Evolutionary conservation across 1,140 invertebrate species (phyloP), one percentile per base, ranked within the genome.

Genomic region (Drosophila leontia): DNA sequence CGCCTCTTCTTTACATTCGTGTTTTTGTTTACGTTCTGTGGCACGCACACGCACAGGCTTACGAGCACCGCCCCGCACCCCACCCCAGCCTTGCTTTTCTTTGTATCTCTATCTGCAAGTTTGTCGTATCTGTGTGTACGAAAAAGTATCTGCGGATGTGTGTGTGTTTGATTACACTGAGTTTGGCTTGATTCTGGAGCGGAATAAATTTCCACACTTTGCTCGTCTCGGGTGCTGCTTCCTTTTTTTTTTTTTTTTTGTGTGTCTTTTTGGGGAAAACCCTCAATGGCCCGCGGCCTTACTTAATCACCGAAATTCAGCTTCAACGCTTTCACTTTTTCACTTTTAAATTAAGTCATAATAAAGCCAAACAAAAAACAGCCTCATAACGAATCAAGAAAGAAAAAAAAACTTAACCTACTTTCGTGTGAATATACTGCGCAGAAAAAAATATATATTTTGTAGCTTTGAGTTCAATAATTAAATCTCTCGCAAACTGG

Each of bases 341-440:
- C 84, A 87, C 84, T 87, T 87, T 87, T 88, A 84, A 87, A 87
- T 88, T 87, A 87, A 87, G 84, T 88, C 84, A 90, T 88, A 84
- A 88, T 78, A 82, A 82, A 85, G 29, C 35, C 42, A 59, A 57
- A 64, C 57, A 42, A 32, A 68, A 44, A 44, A 82, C 34, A 48
- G 29, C 19, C 48, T 34, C 44, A 50, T 47, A 44, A 64, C 47
- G 55, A 55, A 55, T 55, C 55, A 69, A 48, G 55, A 45, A 26
- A 23, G 29, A n/a, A 64, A 62, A 65, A 34, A 64, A 55, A 88
- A 69, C 58, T 75, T 87, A 87, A 90, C 84, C 84, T 65, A 88
- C 80, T 84, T 87, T 87, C 71, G 75, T 72, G 56, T 65, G 44
- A 78, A 78, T 69, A 75, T 60, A 72, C 42, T 42, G 57, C 72